Evolutionary conservation across 2,113 vertebrate species (phyloP).

Genomic region (Crocuta crocuta): DNA sequence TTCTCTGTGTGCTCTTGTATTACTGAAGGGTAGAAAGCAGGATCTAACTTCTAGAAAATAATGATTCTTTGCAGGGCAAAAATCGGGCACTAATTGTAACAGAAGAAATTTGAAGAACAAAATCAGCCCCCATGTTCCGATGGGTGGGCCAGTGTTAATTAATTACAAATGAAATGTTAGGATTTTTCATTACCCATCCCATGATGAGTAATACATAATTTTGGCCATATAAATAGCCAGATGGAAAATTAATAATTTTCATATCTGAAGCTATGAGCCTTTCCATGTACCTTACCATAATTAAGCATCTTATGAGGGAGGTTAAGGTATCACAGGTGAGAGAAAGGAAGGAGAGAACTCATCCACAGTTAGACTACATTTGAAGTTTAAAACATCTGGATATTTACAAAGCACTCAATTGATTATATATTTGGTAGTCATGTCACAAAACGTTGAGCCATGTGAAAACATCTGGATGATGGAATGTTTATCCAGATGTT

Average conservation of each 20-base stretch:
- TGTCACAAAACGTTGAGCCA: slow-evolving; percentile 19
- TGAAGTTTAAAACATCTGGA: slow-evolving; percentile 34
- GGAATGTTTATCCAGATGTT: slow-evolving; percentile 69
- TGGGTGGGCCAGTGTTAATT: slow-evolving; percentile 47
- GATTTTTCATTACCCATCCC: slow-evolving; percentile 9
- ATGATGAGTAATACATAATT: slow-evolving; percentile 51
- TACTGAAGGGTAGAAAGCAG: not conserved
- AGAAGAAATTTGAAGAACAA: not conserved
- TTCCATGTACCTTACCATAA: not conserved
- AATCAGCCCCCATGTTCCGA: not conserved
- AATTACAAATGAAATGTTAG: slow-evolving; percentile 59
- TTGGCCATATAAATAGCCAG: not conserved
- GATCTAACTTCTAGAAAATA: not conserved
- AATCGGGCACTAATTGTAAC: not conserved
- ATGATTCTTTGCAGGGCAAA: slow-evolving; percentile 38
- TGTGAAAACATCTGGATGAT: slow-evolving; percentile 65
- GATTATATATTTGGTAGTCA: slow-evolving; percentile 47
- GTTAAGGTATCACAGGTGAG: not conserved
- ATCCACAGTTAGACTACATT: not conserved
- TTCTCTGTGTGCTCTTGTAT: not conserved
- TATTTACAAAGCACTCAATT: slow-evolving; percentile 35
- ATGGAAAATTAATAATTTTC: slow-evolving; percentile 31
- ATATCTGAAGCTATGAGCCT: not conserved
- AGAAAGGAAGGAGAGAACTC: not conserved
- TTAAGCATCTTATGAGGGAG: slow-evolving; percentile 2